Percentiles rank a stretch among this genome's conserved stretches.
These are phyloP conservation scores for Zeuzera pyrina DNA, from an alignment of 2,888 invertebrate genomes.

Conservation along the genomic window DNA sequence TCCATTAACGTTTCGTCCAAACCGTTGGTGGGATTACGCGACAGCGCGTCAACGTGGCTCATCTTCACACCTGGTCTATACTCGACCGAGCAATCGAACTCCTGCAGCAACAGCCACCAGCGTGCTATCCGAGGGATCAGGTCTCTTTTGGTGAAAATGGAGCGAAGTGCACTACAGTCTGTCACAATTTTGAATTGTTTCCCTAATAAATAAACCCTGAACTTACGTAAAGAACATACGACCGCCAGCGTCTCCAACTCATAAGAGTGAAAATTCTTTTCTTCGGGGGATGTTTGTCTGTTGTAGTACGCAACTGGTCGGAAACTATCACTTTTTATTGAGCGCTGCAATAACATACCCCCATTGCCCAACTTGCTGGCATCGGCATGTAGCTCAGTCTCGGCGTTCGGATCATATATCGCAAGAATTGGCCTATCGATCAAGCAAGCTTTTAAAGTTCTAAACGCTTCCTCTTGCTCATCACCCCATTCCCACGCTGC, in stretches of 20 bases:
- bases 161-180: constrained; percentile 15
- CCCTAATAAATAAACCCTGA: too few relatives aligned
- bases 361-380: background rate
- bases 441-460: constrained; percentile 10
- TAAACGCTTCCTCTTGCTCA: constrained; percentile 11
- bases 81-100: constrained; percentile 25
- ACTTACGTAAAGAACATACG: background rate
- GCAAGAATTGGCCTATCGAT: constrained; percentile 18
- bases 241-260: background rate
- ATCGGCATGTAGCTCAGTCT: constrained; percentile 18
- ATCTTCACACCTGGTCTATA: constrained; percentile 24
- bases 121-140: too few relatives aligned
- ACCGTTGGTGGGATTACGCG: constrained; percentile 9
- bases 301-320: background rate
- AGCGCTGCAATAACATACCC: background rate
- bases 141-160: constrained; percentile 15
- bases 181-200: too few relatives aligned
- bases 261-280: background rate
- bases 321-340: background rate
- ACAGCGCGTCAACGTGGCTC: constrained; percentile 25
- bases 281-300: background rate
- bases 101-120: constrained; percentile 22
- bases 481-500: too few relatives aligned
- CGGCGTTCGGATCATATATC: constrained; percentile 19
- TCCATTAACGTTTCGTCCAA: background rate